Evolutionary conservation across 2,888 invertebrate genomes (phyloP).

Genomic region (Drosophila borborema): DNA sequence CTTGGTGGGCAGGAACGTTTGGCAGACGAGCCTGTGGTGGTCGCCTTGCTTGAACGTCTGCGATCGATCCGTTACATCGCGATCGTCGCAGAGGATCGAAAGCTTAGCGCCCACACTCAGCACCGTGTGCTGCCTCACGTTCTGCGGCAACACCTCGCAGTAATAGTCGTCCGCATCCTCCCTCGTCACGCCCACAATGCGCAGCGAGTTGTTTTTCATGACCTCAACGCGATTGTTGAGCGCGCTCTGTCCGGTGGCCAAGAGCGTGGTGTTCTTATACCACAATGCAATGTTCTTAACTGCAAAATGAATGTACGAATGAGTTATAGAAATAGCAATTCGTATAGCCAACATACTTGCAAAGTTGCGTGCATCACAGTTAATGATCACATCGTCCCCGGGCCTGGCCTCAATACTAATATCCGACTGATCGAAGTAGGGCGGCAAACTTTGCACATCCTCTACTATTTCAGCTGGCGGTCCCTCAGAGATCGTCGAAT

Average conservation of each 20-base stretch:
- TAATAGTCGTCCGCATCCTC: constrained; percentile 79
- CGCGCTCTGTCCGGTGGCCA: constrained; percentile 71
- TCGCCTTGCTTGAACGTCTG: constrained; percentile 83
- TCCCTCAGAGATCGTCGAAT: constrained; percentile 13
- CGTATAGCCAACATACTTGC: constrained; percentile 61
- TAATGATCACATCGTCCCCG: constrained; percentile 75
- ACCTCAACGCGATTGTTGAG: constrained; percentile 67
- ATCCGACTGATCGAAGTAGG: constrained; percentile 75
- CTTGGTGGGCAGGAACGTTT: constrained; percentile 61
- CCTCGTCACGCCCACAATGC: constrained; percentile 63
- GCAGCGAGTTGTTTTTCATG: constrained; percentile 78
- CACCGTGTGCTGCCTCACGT: constrained; percentile 65
- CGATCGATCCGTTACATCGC: constrained; percentile 81
- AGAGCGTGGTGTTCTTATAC: constrained; percentile 72
- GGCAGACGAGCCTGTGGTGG: constrained; percentile 80
- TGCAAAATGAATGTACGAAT: constrained; percentile 19
- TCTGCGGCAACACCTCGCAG: constrained; percentile 79
- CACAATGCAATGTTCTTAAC: constrained; percentile 81
- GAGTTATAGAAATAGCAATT: not conserved
- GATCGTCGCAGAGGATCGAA: constrained; percentile 79
- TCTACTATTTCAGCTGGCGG: not conserved
- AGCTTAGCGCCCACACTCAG: constrained; percentile 74
- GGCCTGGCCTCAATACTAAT: constrained; percentile 64
- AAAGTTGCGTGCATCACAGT: constrained; percentile 81
- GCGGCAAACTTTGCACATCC: constrained; percentile 33